A percentile compares a stretch with the other conserved stretches of the same genome.
phyloP scores from a whole-genome alignment of 2,113 vertebrate species.

The Chitala chitala region DNA sequence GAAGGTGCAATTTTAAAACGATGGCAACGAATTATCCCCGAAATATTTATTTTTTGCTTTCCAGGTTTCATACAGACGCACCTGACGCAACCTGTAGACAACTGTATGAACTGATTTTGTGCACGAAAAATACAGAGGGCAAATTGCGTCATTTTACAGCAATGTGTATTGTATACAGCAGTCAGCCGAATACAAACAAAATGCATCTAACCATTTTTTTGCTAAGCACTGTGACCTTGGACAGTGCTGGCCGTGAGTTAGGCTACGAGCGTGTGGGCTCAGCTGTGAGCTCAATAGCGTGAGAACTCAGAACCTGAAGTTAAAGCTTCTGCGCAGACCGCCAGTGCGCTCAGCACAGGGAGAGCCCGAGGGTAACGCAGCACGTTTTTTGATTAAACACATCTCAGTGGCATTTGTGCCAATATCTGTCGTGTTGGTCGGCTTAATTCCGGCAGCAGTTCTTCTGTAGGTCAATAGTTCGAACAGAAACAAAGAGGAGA shows the following conservation, averaged over 20 bases:
- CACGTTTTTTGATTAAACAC: neutral
- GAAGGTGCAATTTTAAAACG: neutral
- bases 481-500: neutral
- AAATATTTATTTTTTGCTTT: too few species aligned
- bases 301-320: constrained; percentile 23
- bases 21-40: too few species aligned
- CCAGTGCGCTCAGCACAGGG: constrained; percentile 4
- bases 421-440: constrained; percentile 33
- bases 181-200: too few species aligned
- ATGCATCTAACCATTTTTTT: neutral
- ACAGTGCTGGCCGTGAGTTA: constrained; percentile 12
- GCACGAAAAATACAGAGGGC: neutral
- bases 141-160: too few species aligned
- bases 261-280: constrained; percentile 27
- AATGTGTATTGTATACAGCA: too few species aligned
- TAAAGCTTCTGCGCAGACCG: neutral
- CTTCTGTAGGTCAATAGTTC: constrained; percentile 33
- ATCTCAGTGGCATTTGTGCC: constrained; percentile 24
- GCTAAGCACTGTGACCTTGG: constrained; percentile 23
- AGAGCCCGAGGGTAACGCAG: constrained; percentile 20
- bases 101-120: neutral
- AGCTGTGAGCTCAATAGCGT: constrained; percentile 29
- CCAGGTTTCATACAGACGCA: neutral
- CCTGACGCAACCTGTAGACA: neutral
- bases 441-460: constrained; percentile 23